Evolutionary conservation across 2,113 vertebrate species (phyloP), one percentile per base, ranked within the genome.

Genomic region (Actinemys pallida): DNA sequence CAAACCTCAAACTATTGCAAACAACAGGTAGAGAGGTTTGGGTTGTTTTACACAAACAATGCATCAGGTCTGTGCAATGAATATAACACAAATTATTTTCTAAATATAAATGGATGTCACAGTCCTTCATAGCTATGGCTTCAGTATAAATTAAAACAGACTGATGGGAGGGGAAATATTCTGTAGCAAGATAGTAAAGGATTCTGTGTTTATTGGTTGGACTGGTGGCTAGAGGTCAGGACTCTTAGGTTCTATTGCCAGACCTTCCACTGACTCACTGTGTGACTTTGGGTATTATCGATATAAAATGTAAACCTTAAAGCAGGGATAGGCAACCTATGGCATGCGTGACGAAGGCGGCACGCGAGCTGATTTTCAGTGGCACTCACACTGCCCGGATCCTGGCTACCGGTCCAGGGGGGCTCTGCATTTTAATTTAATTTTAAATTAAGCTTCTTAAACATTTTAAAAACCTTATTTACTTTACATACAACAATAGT

Each of bases 241-340:
- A 84, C 54, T 94, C 91, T 90, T n/a, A 14, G 35, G 49, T 53
- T 5, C 47, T 39, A 50, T 49, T 92, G 72, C 76, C 85, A 95
- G 50, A n/a, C 86, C 59, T 88, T 81, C 49, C 76, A 5, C 65
- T 86, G 50, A 52, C 57, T 8, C 1, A 53, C 47, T 79, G 88
- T 83, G 59, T 80, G 87, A 69, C 80, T 95, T 96, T 56, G 88
- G 59, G 91, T 13, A 35, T 20, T 39, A 49, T 4, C 31, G 22
- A 87, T 16, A 86, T 11, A 89, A 86, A 87, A 95, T 45, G 29
- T 24, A 90, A 83, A 92, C 72, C 4, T 45, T 45, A 45, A 45
- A 45, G 45, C 45, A 45, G 45, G 45, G 45, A 45, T 45, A 45
- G 6, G 45, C 45, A 45, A 45, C 6, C 45, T 6, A 45, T 45